A percentile compares a stretch with the other conserved stretches of the same genome.
phyloP scores from a whole-genome alignment of 2,888 invertebrate genomes.

The Dryobota labecula region DNA sequence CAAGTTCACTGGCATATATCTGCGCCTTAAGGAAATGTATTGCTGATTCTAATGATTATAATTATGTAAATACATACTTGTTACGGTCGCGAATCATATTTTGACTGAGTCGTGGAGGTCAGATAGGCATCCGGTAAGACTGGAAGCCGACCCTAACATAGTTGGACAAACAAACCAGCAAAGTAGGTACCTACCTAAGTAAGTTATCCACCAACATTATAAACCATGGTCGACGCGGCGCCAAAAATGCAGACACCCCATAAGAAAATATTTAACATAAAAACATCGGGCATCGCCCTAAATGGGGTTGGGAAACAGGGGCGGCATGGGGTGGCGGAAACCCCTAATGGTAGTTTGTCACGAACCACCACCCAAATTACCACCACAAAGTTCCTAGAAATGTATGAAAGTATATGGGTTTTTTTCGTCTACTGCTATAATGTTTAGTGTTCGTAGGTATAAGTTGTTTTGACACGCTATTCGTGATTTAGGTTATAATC shows the following conservation, averaged over 20 bases:
- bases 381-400: conserved; percentile 75
- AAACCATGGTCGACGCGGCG: conserved; percentile 26
- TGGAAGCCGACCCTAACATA: too few species aligned
- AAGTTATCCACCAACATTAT: conserved; percentile 17
- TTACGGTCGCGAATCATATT: too few species aligned
- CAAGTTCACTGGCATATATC: too few species aligned
- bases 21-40: too few species aligned
- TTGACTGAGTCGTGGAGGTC: too few species aligned
- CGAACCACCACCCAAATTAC: conserved; percentile 80
- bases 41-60: too few species aligned
- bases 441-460: conserved; percentile 59
- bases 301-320: conserved; percentile 73
- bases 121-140: too few species aligned
- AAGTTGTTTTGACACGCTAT: conserved; percentile 68
- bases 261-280: conserved; percentile 71
- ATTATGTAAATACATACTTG: too few species aligned
- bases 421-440: conserved; percentile 57
- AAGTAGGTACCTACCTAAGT: not conserved
- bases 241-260: conserved; percentile 54
- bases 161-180: conserved; percentile 10
- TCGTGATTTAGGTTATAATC: conserved; percentile 64
- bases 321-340: conserved; percentile 77
- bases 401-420: conserved; percentile 58
- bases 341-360: conserved; percentile 86
- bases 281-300: conserved; percentile 73